Evolutionary conservation across 2,888 invertebrate species (phyloP).

Genomic region (Dorcus parallelipipedus): DNA sequence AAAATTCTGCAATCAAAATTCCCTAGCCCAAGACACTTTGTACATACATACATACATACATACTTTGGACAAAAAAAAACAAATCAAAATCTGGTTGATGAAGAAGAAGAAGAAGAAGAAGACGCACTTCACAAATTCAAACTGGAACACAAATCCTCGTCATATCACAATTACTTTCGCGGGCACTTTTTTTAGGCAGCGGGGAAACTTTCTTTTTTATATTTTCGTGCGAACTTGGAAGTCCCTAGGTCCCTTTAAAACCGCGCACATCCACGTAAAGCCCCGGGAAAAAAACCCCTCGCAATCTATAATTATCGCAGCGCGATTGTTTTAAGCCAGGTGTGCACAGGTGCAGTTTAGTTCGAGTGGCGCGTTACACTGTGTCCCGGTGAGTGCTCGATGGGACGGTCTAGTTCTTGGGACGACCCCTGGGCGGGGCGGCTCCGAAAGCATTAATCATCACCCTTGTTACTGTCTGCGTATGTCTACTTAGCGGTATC

Average conservation of each 20-base stretch:
- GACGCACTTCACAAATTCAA: no score
- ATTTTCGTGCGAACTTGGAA: no score
- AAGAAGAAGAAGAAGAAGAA: no score
- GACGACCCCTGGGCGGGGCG: conserved; percentile 18
- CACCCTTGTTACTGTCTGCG: conserved; percentile 35
- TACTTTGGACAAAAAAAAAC: no score
- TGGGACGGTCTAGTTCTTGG: conserved; percentile 34
- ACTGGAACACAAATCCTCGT: no score
- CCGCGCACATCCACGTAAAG: neutral
- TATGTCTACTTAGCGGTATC: neutral
- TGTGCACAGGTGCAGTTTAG: conserved; percentile 28
- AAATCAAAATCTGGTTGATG: no score
- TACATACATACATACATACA: no score
- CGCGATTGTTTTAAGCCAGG: conserved; percentile 20
- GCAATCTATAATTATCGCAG: conserved; percentile 17
- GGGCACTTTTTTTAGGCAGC: no score
- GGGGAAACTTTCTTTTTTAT: no score
- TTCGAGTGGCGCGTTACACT: conserved; percentile 27
- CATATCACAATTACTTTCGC: no score
- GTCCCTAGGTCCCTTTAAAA: neutral
- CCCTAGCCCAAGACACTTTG: no score
- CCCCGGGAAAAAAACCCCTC: neutral
- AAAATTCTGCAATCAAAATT: no score
- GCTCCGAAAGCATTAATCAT: conserved; percentile 42
- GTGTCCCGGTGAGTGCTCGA: conserved; percentile 30